Conservation (phyloP, 64 coral and sea anemone species). For the Pocillopora damicornis region DNA sequence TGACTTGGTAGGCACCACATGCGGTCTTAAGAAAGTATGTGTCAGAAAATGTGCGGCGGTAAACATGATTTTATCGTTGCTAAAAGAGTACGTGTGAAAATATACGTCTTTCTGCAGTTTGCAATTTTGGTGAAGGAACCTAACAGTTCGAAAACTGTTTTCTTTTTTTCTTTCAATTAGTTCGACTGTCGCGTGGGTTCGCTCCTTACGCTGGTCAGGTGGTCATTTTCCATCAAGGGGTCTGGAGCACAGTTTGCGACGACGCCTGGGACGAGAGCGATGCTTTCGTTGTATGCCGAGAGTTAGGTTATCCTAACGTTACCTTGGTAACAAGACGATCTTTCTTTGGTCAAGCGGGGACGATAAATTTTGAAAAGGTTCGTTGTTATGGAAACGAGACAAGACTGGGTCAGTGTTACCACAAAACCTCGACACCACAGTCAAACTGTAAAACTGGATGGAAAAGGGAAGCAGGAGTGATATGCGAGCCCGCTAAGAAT, state of each 20-base stretch:
- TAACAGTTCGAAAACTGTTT: neutral
- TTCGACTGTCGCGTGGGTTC: conserved; percentile 1
- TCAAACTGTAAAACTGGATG: conserved; percentile 19
- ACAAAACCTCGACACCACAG: neutral
- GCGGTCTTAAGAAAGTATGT: neutral
- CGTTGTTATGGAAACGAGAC: conserved; percentile 32
- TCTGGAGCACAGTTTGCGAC: conserved; percentile 22
- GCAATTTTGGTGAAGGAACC: too few species aligned
- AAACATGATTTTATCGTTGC: too few species aligned
- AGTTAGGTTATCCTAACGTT: conserved; percentile 21
- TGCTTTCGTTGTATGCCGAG: conserved; percentile 25
- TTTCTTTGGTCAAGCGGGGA: neutral
- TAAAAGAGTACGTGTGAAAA: too few species aligned
- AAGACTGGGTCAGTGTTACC: conserved; percentile 17
- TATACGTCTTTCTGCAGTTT: neutral
- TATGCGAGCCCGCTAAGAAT: neutral
- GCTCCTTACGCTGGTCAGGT: conserved; percentile 36
- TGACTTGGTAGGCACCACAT: neutral
- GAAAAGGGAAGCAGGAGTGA: conserved; percentile 10
- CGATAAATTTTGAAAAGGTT: neutral
- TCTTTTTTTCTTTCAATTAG: neutral
- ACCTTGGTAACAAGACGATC: neutral
- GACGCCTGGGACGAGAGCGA: conserved; percentile 28
- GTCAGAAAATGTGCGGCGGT: too few species aligned
- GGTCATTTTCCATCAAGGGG: neutral